Evolutionary conservation across 2,113 vertebrate species (phyloP), one percentile per base, ranked within the genome.

Genomic region (Stegostoma tigrinum): DNA sequence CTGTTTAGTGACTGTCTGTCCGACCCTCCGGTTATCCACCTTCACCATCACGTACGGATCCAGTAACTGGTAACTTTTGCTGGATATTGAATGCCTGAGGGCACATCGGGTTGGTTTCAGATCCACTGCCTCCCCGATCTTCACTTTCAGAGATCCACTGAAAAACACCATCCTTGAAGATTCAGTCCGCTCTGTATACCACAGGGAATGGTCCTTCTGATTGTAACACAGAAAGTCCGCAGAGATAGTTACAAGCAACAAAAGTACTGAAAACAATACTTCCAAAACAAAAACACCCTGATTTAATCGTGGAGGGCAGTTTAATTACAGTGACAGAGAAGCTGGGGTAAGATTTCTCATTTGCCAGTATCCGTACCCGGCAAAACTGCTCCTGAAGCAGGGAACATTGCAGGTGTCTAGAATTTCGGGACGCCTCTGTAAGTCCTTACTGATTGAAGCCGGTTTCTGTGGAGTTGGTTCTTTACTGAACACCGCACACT

Each of bases 11-110:
- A 98, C 98, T 14, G 99, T 99, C 96, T 99, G 99, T 83, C 99
- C 99, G 1, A 99, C 97, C 19, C 98, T 98, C 96, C 96, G 97
- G 96, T 99, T 98, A 97, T 99, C 99, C 97, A 99, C 99, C 96
- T 99, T 99, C 96, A 99, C 97, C 14, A 99, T 98, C 70, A 99
- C 98, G 97, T 99, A 99, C 2, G 99, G 99, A 96, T 99, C 98
- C 97, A 99, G 96, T 0, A 97, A 96, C 75, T 97, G 96, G 95
- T 98, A 96, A 95, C 99, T 99, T 97, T 98, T 98, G 96, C 98
- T 99, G 96, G 99, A 98, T 38, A 98, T 98, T 0, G 98, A 97
- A 97, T 99, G 99, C 14, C 99, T 98, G 95, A 98, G 97, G 45
- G 99, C 98, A 97, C 98, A 98, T 96, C 97, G 98, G 17, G 99